Evolutionary conservation across 2,797 vertebrate species (phyloP), one percentile per base, ranked within the genome.

Genomic region (Poeciliopsis presidionis): DNA sequence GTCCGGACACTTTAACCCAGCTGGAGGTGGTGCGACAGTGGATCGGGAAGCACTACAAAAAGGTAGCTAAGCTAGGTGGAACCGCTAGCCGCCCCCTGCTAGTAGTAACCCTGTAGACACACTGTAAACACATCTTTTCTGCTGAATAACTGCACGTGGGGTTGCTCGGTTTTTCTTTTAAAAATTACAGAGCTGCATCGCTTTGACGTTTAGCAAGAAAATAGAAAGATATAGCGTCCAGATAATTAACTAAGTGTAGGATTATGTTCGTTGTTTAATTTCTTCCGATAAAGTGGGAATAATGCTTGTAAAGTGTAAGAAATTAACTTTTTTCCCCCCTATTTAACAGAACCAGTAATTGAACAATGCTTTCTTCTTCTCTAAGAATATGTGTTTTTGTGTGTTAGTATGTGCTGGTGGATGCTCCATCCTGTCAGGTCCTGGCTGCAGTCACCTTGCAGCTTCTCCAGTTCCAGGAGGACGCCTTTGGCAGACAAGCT

Each of bases 381-480:
- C 28, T 75, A 0, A 69, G 0, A 36, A 63, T 49, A 13, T 46
- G 7, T 75, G 1, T 80, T 75, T 59, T 0, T 84, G 12, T 86
- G 0, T 65, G 59, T 46, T 88, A 99, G 98, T 97, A 96, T 57
- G 97, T 99, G 72, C 95, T 97, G 63, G 95, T 96, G 25, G 98
- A 99, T 88, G 96, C 97, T 83, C 98, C 98, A 55, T 97, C 97
- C 84, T 97, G 96, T 72, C 99, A 99, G 94, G 95, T 96, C 0
- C 91, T 99, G 86, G 95, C 97, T 84, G 95, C 95, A 51, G 95
- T 99, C 78, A 97, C 98, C 84, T 88, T 98, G 67, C 98, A 99
- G 91, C 96, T 99, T 74, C 96, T 98, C 61, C 98, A 99, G 81
- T 99, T 99, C 90, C 98, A 99, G 86, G 98, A 99, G 92, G 97